Percentiles rank a stretch among this genome's conserved stretches.
These are phyloP conservation scores for Nephila pilipes DNA, from an alignment of 1,140 invertebrate species.

Conservation along the genomic window DNA sequence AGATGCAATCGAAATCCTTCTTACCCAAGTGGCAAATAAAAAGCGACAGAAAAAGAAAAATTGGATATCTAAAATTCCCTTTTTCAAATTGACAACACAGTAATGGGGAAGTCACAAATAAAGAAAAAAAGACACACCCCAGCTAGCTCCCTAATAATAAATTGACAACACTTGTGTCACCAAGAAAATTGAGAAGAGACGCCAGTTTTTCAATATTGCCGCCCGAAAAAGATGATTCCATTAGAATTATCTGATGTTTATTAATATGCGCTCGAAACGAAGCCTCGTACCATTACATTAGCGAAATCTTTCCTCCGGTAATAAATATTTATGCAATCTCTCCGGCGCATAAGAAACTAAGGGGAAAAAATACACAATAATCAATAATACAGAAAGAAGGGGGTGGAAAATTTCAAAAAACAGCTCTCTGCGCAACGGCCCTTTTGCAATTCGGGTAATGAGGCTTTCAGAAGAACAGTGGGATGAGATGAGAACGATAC, in stretches of 20 bases:
- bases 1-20: constrained; percentile 8
- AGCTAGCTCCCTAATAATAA: not conserved
- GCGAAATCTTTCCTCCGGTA: constrained; percentile 63
- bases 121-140: not conserved
- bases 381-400: constrained; percentile 57
- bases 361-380: constrained; percentile 55
- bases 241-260: constrained; percentile 77
- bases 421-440: not conserved
- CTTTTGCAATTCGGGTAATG: constrained; percentile 46
- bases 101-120: constrained; percentile 18
- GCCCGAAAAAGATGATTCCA: constrained; percentile 57
- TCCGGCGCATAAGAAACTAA: constrained; percentile 17
- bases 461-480: not conserved
- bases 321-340: constrained; percentile 75
- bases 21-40: not conserved
- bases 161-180: constrained; percentile 71
- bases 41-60: constrained; percentile 14
- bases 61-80: constrained; percentile 43
- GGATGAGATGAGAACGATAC: not conserved
- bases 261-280: constrained; percentile 61
- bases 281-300: constrained; percentile 62
- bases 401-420: constrained; percentile 54
- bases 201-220: constrained; percentile 68
- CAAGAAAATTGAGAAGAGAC: constrained; percentile 54
- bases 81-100: constrained; percentile 50